Percentiles rank a stretch among this genome's conserved stretches.
phyloP scores from a whole-genome alignment of 1,140 invertebrate genomes.

The Berghia stephanieae region DNA sequence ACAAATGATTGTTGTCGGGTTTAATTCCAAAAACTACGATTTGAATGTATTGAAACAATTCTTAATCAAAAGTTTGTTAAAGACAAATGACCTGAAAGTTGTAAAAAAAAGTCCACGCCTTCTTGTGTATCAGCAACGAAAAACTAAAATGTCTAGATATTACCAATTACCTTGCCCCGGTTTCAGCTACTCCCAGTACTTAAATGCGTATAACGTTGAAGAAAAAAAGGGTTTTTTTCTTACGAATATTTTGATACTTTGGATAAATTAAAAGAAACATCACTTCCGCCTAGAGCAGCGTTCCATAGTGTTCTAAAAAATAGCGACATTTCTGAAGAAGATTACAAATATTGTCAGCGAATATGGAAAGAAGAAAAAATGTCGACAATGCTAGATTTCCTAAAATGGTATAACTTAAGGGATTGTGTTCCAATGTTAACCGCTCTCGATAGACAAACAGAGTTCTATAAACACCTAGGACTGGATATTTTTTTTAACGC shows the following conservation, averaged over 20 bases:
- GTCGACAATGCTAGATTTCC: slow-evolving; percentile 38
- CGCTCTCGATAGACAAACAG: slow-evolving; percentile 33
- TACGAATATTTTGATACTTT: slow-evolving; percentile 38
- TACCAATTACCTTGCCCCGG: slow-evolving; percentile 38
- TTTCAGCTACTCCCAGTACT: slow-evolving; percentile 33
- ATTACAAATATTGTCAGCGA: slow-evolving; percentile 32
- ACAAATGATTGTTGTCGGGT: slow-evolving; percentile 28
- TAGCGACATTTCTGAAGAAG: slow-evolving; percentile 31
- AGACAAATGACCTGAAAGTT: background rate
- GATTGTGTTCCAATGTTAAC: slow-evolving; percentile 36
- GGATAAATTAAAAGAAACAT: slow-evolving; percentile 23
- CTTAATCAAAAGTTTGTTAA: slow-evolving; percentile 21
- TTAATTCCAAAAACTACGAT: slow-evolving; percentile 37
- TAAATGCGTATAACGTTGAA: slow-evolving; percentile 38
- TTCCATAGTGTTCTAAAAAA: slow-evolving; percentile 37
- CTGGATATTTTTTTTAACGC: slow-evolving; percentile 42
- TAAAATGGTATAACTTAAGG: slow-evolving; percentile 42
- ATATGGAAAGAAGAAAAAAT: slow-evolving; percentile 38
- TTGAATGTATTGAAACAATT: slow-evolving; percentile 36
- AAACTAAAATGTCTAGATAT: slow-evolving; percentile 40
- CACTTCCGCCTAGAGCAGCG: slow-evolving; percentile 25
- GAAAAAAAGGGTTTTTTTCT: slow-evolving; percentile 40
- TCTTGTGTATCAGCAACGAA: slow-evolving; percentile 30
- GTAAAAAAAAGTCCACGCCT: slow-evolving; percentile 40
- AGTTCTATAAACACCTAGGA: slow-evolving; percentile 29